A percentile compares a stretch with the other conserved stretches of the same genome.
Conservation (phyloP, 2,797 vertebrate genomes). For the Helicolenus hilgendorfi region DNA sequence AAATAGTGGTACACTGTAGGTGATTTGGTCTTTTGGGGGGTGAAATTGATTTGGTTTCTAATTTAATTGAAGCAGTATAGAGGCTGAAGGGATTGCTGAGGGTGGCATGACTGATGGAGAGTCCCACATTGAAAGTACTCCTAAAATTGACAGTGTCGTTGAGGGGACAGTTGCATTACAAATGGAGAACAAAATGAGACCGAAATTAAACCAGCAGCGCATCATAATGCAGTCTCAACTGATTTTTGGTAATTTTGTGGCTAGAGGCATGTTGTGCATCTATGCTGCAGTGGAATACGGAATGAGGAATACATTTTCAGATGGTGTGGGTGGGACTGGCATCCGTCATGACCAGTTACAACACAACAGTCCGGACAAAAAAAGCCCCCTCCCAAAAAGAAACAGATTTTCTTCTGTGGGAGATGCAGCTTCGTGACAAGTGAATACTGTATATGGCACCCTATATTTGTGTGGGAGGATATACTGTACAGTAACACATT, state of each 20-base stretch:
- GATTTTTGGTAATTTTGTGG: constrained; percentile 14
- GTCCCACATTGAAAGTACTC: constrained; percentile 8
- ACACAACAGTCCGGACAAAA: neutral
- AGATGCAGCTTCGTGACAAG: constrained; percentile 28
- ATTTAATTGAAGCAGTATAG: constrained; percentile 14
- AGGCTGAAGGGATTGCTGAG: constrained; percentile 10
- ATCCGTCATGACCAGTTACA: constrained; percentile 4
- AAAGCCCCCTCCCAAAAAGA: neutral
- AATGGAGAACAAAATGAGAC: constrained; percentile 13
- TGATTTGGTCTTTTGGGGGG: constrained; percentile 17
- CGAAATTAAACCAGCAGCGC: constrained; percentile 25
- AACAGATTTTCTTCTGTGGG: neutral
- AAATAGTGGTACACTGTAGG: neutral
- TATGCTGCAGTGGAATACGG: neutral
- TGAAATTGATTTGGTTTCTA: constrained; percentile 36
- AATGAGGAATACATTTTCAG: constrained; percentile 23
- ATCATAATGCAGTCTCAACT: neutral
- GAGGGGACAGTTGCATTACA: constrained; percentile 3
- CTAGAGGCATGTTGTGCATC: neutral
- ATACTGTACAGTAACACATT: constrained; percentile 1
- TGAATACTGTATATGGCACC: constrained; percentile 2
- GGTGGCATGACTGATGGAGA: constrained; percentile 23
- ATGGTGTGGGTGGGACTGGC: constrained; percentile 2
- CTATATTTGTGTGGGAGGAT: constrained; percentile 3
- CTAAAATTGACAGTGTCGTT: constrained; percentile 4